Evolutionary conservation across 2,888 invertebrate species (phyloP), one percentile per base, ranked within the genome.

Genomic region (Nomada goodeniana): DNA sequence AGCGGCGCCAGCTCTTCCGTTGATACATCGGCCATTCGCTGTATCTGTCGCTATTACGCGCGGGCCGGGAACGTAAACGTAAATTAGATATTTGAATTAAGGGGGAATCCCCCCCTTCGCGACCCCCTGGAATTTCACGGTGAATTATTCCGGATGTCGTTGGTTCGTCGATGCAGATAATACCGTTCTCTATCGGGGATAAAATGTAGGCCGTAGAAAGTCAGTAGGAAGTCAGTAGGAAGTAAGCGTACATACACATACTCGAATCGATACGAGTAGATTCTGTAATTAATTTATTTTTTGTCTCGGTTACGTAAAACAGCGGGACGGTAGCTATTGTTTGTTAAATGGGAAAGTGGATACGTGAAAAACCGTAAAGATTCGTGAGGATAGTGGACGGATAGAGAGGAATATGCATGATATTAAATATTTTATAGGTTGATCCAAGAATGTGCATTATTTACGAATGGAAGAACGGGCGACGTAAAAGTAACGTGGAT

Each of bases 131-230:
- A 80, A 80, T 67, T 63, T 55, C 67, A 53, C 55, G 61, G 50
- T 65, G 60, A 80, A 87, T 85, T 86, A 85, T 87, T 80, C 76
- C 74, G 85, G 77, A 87, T 84, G 75, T 77, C 68, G 60, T 36
- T 42, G 69, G 26, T 47, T 53, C 57, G 26, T 18, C 53, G 81
- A 70, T 70, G 63, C 50, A 67, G 76, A 79, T 84, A 76, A 75
- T 69, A 47, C 55, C 64, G 61, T 81, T 76, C 75, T 74, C 68
- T 65, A 63, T 75, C 61, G 15, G 15, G 42, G 44, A 59, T 68
- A 55, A 69, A 72, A 86, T 84, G 65, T 86, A 65, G 86, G 84
- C 67, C 87, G 63, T 86, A 82, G 86, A 84, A 84, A 86, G 86
- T 75, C 47, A 67, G 55, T 26, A 57, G 69, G 59, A 84, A 86